Conservation (phyloP, 2,797 vertebrate species). For the Takifugu rubripes region DNA sequence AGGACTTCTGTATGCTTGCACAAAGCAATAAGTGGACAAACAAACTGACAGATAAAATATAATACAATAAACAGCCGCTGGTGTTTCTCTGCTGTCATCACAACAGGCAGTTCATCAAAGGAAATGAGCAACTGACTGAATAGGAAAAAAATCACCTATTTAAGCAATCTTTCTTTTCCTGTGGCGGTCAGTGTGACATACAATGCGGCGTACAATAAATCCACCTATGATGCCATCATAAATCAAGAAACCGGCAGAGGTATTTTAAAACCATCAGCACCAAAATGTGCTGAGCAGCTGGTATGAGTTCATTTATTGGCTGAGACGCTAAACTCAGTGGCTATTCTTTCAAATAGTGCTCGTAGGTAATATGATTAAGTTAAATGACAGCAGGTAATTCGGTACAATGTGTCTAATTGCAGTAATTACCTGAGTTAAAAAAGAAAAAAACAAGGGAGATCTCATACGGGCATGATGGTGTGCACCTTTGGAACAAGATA, state of each 20-base stretch:
- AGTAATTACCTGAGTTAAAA: constrained; percentile 62
- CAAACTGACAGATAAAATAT: constrained; percentile 8
- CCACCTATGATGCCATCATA: constrained; percentile 19
- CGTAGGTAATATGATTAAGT: constrained; percentile 65
- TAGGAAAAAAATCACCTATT: constrained; percentile 6
- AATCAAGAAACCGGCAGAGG: constrained; percentile 25
- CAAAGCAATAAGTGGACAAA: too few species aligned
- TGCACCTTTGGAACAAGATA: constrained; percentile 41
- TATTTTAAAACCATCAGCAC: constrained; percentile 28
- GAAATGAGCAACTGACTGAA: constrained; percentile 2
- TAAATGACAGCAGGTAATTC: constrained; percentile 64
- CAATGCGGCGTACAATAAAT: constrained; percentile 21
- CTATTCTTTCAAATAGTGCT: constrained; percentile 62
- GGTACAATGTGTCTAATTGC: constrained; percentile 67
- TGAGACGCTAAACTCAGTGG: constrained; percentile 32
- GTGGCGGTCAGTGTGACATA: constrained; percentile 12
- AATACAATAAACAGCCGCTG: constrained; percentile 10
- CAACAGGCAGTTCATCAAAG: constrained; percentile 8
- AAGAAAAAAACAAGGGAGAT: constrained; percentile 44
- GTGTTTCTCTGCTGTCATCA: constrained; percentile 9
- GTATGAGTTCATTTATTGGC: constrained; percentile 48
- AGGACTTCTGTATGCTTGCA: too few species aligned
- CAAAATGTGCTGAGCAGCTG: constrained; percentile 59
- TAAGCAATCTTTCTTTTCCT: constrained; percentile 10
- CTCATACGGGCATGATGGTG: constrained; percentile 57